These are phyloP conservation scores for Sweltsa coloradensis DNA, from an alignment of 1,140 invertebrate species.

Conservation along the genomic window DNA sequence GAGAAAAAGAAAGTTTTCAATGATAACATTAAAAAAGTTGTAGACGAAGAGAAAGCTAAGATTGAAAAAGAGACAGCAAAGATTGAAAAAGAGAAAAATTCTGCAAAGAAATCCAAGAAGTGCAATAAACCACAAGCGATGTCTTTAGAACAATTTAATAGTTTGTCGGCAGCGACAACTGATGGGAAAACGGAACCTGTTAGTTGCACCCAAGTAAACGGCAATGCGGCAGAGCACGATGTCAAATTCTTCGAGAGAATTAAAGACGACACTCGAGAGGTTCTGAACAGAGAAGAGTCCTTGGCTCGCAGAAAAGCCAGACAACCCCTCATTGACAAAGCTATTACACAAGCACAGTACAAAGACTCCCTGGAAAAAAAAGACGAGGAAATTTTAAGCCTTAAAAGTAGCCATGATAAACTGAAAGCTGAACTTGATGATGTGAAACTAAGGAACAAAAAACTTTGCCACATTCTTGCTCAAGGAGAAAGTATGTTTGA, in stretches of 20 bases:
- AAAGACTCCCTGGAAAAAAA: conserved; percentile 50
- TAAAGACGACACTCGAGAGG: conserved; percentile 47
- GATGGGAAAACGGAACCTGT: neutral
- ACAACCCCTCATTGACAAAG: conserved; percentile 25
- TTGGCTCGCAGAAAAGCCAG: conserved; percentile 36
- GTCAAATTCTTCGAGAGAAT: conserved; percentile 53
- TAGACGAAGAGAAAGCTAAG: conserved; percentile 32
- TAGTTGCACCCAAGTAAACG: neutral
- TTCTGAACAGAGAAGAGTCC: conserved; percentile 50
- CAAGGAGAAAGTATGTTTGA: conserved; percentile 60
- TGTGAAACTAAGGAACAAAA: conserved; percentile 66
- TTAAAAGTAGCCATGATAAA: conserved; percentile 44
- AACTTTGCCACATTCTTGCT: conserved; percentile 60
- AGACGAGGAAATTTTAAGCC: conserved; percentile 44
- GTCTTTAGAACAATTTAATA: conserved; percentile 52
- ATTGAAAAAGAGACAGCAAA: conserved; percentile 39
- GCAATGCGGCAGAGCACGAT: conserved; percentile 19
- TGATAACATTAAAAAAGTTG: conserved; percentile 31
- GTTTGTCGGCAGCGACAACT: conserved; percentile 9
- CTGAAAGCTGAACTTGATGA: conserved; percentile 52
- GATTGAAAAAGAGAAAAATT: conserved; percentile 33
- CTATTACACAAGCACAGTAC: conserved; percentile 38
- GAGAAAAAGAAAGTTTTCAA: conserved; percentile 47
- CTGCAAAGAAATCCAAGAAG: conserved; percentile 43
- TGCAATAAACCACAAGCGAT: conserved; percentile 41